Conservation (phyloP, 2,888 invertebrate genomes). For the Achlya flavicornis region DNA sequence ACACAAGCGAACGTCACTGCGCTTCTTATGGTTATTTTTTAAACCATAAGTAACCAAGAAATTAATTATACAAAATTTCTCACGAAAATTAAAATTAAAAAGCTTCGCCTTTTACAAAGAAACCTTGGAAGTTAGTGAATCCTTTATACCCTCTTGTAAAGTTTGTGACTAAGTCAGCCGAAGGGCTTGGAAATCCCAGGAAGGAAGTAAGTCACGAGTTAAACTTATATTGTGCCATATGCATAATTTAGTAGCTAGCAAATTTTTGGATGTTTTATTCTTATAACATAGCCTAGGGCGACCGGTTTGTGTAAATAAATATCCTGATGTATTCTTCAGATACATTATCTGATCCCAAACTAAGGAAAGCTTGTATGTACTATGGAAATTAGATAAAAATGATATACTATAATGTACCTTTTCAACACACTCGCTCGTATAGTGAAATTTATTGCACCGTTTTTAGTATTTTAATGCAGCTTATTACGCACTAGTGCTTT, state of each 20-base stretch:
- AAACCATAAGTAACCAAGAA: background rate
- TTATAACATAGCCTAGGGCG: too few species aligned
- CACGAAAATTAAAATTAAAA: background rate
- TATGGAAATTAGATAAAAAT: too few species aligned
- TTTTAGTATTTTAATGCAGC: too few species aligned
- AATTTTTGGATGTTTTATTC: background rate
- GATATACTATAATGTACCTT: too few species aligned
- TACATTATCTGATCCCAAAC: too few species aligned
- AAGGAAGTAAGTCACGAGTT: background rate
- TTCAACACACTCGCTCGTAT: too few species aligned
- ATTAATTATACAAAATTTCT: background rate
- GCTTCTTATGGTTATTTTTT: background rate
- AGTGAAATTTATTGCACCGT: too few species aligned
- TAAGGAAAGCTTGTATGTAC: too few species aligned
- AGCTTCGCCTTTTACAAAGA: slow-evolving; percentile 1
- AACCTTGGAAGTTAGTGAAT: slow-evolving; percentile 5
- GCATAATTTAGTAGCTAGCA: background rate
- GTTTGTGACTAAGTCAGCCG: background rate
- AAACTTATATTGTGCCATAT: background rate
- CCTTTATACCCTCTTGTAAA: slow-evolving; percentile 4
- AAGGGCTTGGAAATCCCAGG: background rate
- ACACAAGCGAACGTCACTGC: too few species aligned
- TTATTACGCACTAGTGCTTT: too few species aligned
- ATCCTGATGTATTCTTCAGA: too few species aligned
- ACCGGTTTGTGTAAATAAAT: too few species aligned